Evolutionary conservation across 2,888 invertebrate genomes (phyloP), one percentile per base, ranked within the genome.

Genomic region (Pardosa pseudoannulata): DNA sequence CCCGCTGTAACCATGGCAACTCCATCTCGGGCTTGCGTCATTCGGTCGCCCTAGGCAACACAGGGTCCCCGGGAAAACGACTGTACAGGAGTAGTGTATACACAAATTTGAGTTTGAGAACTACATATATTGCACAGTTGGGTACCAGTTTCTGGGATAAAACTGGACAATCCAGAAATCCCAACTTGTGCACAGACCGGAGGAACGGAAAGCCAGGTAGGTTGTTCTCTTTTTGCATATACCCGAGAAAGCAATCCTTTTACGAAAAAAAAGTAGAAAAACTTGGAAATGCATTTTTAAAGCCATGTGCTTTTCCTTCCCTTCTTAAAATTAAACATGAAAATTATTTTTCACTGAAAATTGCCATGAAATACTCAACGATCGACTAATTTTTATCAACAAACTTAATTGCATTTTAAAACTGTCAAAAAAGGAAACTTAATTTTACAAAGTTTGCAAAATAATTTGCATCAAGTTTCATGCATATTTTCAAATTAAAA

Each of bases 1-100:
- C n/a, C 70, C 74, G 64, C 46, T 41, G 86, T 86, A 28, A 31
- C 74, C 75, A 79, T 86, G 71, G 64, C 64, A 79, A 86, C 86
- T 29, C 68, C 86, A 86, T 86, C 86, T 86, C 86, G 72, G 83
- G 86, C 86, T 79, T 86, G 86, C 86, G 86, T 86, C 86, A 86
- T 86, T 86, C 79, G 71, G 86, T 86, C 56, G 23, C 75, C 50
- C 78, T 75, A 64, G 50, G 31, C 79, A 79, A 79, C 79, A 62
- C 86, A 64, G 86, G 86, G 79, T 86, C 79, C 79, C 79, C 70
- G 79, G 73, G 86, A 76, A 82, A 74, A 75, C 56, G 19, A 56
- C 79, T 65, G 86, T 79, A 86, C 65, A 79, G 86, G 56, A 56
- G 56, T 56, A 56, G 56, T 23, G 23, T 56, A 56, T 56, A 56